Percentiles rank a stretch among this genome's conserved stretches.
Evolutionary conservation across 2,113 vertebrate genomes (phyloP).

Genomic region (Urocynchramus pylzowi): DNA sequence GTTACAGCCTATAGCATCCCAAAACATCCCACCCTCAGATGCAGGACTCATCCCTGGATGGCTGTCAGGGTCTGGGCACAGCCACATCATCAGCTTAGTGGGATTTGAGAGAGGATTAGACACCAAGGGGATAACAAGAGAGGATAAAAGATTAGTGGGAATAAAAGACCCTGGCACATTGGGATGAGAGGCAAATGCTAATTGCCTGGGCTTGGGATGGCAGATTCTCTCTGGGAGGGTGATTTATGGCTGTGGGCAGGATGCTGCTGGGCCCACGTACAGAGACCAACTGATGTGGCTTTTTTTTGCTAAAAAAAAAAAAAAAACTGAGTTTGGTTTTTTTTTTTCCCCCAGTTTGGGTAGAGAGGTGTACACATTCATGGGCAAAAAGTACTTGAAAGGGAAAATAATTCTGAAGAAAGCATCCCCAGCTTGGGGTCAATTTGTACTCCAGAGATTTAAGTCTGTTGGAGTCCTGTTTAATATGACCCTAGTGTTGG

Average conservation of each 20-base stretch:
- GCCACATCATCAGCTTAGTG: neutral
- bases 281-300: neutral
- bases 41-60: neutral
- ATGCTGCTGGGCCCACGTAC: neutral
- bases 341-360: neutral
- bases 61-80: neutral
- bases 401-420: neutral
- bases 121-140: conserved; percentile 13
- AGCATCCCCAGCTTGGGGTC: neutral
- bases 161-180: neutral
- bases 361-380: neutral
- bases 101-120: neutral
- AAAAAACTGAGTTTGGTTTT: neutral
- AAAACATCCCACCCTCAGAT: neutral
- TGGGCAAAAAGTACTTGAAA: neutral
- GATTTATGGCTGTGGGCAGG: neutral
- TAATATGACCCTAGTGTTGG: accelerated
- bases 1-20: neutral
- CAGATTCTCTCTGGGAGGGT: neutral
- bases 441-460: neutral
- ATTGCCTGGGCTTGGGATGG: neutral
- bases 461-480: neutral
- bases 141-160: neutral
- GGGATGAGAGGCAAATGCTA: neutral
- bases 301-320: too few relatives aligned